phyloP scores from a whole-genome alignment of 2,797 vertebrate genomes.

The Borostomias antarcticus region DNA sequence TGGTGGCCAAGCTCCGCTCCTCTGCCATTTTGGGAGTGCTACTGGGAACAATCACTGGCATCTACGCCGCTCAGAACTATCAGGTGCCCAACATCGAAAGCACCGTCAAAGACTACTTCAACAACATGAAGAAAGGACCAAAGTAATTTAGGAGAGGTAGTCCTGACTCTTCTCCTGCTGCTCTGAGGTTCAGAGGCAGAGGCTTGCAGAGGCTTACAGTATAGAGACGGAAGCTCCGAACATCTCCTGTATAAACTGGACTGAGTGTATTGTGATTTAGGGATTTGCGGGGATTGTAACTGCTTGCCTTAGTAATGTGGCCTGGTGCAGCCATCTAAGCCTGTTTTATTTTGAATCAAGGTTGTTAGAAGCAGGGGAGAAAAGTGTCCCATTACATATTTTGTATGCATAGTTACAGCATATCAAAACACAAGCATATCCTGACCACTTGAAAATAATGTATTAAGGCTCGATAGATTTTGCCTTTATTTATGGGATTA shows the following conservation, averaged over 20 bases:
- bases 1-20: conserved; percentile 91
- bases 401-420: background rate
- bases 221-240: conserved; percentile 7
- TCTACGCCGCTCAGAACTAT: conserved; percentile 89
- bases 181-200: background rate
- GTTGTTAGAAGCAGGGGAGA: background rate
- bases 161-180: background rate
- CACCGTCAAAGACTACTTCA: conserved; percentile 85
- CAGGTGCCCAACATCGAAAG: conserved; percentile 88
- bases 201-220: background rate
- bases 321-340: conserved; percentile 36
- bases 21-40: conserved; percentile 89
- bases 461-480: conserved; percentile 25
- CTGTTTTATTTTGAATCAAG: conserved; percentile 9
- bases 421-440: conserved; percentile 1
- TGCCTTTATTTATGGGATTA: background rate
- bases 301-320: conserved; percentile 30
- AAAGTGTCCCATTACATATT: conserved; percentile 10
- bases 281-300: conserved; percentile 27
- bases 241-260: conserved; percentile 20
- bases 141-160: conserved; percentile 68
- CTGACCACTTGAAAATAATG: conserved; percentile 13
- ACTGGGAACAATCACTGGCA: conserved; percentile 87
- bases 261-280: conserved; percentile 11
- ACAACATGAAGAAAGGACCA: conserved; percentile 81